Evolutionary conservation across 2,888 invertebrate species (phyloP).

Genomic region (Pyrgus malvae): DNA sequence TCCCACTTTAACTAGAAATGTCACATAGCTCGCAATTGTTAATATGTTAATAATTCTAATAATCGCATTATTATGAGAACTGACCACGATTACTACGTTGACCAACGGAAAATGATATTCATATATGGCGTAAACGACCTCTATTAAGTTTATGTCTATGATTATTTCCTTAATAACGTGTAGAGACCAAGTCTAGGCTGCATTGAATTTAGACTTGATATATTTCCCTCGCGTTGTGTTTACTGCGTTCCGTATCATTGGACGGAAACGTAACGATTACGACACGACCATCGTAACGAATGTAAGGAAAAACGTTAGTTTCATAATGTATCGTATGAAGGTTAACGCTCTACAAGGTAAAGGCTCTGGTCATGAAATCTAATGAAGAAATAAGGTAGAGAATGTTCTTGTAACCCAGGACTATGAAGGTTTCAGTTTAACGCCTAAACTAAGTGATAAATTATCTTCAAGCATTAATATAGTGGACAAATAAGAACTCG

Average conservation of each 20-base stretch:
- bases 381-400: not conserved
- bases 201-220: constrained; percentile 8
- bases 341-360: constrained; percentile 46
- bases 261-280: constrained; percentile 38
- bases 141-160: constrained; percentile 35
- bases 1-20: no score
- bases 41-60: not conserved
- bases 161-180: constrained; percentile 35
- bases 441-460: no score
- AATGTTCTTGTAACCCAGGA: not conserved
- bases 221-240: constrained; percentile 5
- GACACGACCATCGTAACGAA: constrained; percentile 41
- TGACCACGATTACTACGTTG: constrained; percentile 7
- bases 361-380: constrained; percentile 36
- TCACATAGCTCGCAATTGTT: no score
- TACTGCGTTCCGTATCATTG: constrained; percentile 17
- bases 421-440: not conserved
- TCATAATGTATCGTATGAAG: constrained; percentile 48
- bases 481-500: no score
- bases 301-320: constrained; percentile 65
- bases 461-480: no score
- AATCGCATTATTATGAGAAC: constrained; percentile 4
- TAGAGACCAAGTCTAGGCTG: constrained; percentile 24
- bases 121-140: constrained; percentile 33
- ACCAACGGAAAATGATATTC: constrained; percentile 18